Base-by-base conservation (phyloP, 2,888 invertebrate genomes). In the Diloba caeruleocephala region DNA sequence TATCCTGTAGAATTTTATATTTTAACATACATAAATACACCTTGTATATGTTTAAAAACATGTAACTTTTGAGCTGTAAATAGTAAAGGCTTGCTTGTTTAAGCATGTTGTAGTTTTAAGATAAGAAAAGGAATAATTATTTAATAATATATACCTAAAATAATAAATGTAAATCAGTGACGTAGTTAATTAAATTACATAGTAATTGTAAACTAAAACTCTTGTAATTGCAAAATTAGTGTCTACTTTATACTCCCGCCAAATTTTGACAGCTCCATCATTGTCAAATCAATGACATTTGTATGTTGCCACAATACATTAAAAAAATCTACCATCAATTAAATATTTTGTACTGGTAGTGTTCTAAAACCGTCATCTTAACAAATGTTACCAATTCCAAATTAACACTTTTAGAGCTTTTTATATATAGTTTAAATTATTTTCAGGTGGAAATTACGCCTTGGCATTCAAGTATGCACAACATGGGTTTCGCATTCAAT, bases 401-500 rank as follows among this genome's bases (percentile, higher is more conserved):
- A 32, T n/a, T n/a, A 14, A 9, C 1, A 6, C 25, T 4, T 28
- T 48, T 34, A 21, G 15, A 4, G 15, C 4, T 2, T 0, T 43
- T 10, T 19, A 13, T 21, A 31, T 23, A 9, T 12, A 7, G 1
- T 14, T n/a, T 13, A 43, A 49, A 44, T 44, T 44, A 15, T 50
- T 92, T 93, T 10, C 89, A 98, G 98, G 97, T 97, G 44, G 98
- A 98, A 90, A 96, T 98, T 13, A 97, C 97, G 29, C 97, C 98
- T 4, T 98, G 98, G 99, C 97, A 99, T 73, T 98, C 98, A 52
- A 98, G 98, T 80, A 98, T 98, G 88, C 99, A 99, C 87, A 99
- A 99, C 86, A 99, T 99, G 99, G 99, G 99, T 0, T 99, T 99
- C 96, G 98, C 97, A 0, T 97, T 99, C 78, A 98, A 98, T 84